Evolutionary conservation across 2,113 vertebrate species (phyloP).

Genomic region (Pedionomus torquatus): DNA sequence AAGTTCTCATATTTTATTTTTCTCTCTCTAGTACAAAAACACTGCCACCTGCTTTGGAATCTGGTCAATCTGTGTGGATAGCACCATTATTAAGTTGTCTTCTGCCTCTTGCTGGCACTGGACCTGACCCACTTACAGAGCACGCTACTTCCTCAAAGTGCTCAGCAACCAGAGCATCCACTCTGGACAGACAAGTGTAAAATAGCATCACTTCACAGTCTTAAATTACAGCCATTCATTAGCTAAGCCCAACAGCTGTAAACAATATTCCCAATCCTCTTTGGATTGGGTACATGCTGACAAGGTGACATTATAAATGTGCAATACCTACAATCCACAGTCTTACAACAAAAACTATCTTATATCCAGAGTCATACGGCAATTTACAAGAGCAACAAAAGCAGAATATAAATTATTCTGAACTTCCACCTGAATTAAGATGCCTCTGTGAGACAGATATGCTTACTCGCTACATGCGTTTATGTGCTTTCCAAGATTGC

Average conservation of each 20-base stretch:
- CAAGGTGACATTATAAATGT: conserved; percentile 27
- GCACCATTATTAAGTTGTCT: conserved; percentile 27
- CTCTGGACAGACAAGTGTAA: neutral
- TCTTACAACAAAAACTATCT: neutral
- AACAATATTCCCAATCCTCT: neutral
- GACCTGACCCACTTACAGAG: neutral
- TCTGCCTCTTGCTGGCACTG: neutral
- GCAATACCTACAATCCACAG: neutral
- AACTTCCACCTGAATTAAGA: neutral
- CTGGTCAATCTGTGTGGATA: neutral
- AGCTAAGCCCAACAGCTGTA: neutral
- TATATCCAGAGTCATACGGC: neutral
- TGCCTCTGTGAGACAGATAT: neutral
- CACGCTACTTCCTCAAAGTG: accelerated
- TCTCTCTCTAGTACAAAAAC: neutral
- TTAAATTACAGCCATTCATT: neutral
- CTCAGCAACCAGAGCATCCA: neutral
- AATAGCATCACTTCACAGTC: conserved; percentile 1
- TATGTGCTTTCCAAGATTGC: neutral
- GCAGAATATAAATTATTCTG: neutral
- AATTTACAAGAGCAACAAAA: neutral
- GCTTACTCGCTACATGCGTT: neutral
- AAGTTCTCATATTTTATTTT: conserved; percentile 7
- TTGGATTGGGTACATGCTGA: neutral
- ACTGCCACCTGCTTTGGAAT: conserved; percentile 2